Evolutionary conservation across 2,113 vertebrate genomes (phyloP).

Genomic region (Laticauda laticaudata): DNA sequence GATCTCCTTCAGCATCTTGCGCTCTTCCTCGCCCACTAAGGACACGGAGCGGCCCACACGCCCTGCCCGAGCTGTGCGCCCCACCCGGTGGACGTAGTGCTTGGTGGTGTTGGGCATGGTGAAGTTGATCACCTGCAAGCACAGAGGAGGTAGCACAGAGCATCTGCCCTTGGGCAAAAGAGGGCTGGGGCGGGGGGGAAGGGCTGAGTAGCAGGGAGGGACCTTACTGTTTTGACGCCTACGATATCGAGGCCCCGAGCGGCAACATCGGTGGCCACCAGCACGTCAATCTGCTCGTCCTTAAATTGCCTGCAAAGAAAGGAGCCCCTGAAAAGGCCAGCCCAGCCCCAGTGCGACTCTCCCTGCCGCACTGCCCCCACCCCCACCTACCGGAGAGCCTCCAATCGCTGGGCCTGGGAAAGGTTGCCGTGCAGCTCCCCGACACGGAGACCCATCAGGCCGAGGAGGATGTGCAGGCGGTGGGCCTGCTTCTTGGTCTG

Average conservation of each 20-base stretch:
- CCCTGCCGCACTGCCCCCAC: fast-evolving
- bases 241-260: conserved; percentile 94
- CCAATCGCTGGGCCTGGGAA: conserved; percentile 91
- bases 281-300: conserved; percentile 95
- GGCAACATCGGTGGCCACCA: conserved; percentile 96
- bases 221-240: conserved; percentile 92
- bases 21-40: conserved; percentile 91
- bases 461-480: conserved; percentile 93
- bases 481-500: conserved; percentile 99
- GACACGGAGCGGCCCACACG: conserved; percentile 90
- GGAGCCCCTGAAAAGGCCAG: background rate
- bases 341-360: fast-evolving
- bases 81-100: conserved; percentile 95
- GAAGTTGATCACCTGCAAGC: conserved; percentile 91
- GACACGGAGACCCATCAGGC: conserved; percentile 89
- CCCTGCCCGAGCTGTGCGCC: conserved; percentile 89
- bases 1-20: conserved; percentile 94
- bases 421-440: conserved; percentile 96
- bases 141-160: background rate
- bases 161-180: background rate
- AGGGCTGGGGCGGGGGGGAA: background rate
- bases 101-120: conserved; percentile 96
- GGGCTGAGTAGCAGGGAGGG: background rate
- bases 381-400: conserved; percentile 81
- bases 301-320: conserved; percentile 85